Conservation (phyloP, 2,797 vertebrate species). For the Gymnodraco acuticeps region DNA sequence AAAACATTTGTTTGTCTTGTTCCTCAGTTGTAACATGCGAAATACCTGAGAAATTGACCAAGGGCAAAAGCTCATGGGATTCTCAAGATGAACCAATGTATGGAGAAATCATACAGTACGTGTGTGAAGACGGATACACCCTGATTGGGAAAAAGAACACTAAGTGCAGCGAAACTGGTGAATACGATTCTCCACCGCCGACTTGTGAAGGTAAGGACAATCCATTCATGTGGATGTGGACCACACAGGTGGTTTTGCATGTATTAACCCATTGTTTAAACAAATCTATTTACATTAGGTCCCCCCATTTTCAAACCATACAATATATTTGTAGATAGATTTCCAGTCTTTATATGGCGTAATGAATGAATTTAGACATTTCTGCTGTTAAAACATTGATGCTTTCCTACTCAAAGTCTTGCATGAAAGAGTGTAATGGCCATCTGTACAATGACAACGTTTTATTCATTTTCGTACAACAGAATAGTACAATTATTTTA, state of each 20-base stretch:
- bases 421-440: too few species aligned
- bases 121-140: slow-evolving; percentile 61
- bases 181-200: slow-evolving; percentile 63
- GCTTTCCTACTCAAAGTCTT: too few species aligned
- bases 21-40: slow-evolving; percentile 69
- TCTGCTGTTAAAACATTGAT: too few species aligned
- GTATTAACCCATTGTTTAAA: neutral
- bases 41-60: slow-evolving; percentile 1
- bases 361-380: too few species aligned
- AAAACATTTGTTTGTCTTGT: slow-evolving; percentile 4
- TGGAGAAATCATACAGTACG: slow-evolving; percentile 46
- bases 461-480: too few species aligned
- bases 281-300: neutral
- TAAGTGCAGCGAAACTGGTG: slow-evolving; percentile 47
- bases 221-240: neutral
- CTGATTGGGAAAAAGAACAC: slow-evolving; percentile 41
- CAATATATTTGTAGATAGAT: neutral
- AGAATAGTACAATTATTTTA: too few species aligned
- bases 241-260: neutral
- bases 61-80: slow-evolving; percentile 39
- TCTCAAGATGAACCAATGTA: neutral
- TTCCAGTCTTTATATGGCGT: neutral
- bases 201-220: slow-evolving; percentile 70
- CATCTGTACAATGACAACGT: too few species aligned
- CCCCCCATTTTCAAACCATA: neutral